Evolutionary conservation across 2,797 vertebrate species (phyloP).

Genomic region (Columba guinea): DNA sequence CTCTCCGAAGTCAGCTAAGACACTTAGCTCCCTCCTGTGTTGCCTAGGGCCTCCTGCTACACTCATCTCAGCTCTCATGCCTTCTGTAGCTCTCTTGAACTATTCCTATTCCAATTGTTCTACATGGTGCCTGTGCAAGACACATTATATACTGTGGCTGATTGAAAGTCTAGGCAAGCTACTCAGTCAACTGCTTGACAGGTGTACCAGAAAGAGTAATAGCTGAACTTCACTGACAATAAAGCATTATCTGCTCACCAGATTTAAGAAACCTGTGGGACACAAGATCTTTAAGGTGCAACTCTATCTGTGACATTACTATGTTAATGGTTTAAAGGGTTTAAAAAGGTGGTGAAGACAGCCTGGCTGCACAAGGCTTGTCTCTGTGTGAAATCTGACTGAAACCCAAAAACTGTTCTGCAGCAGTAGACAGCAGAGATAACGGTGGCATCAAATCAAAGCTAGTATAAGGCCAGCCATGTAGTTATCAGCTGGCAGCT

Average conservation of each 20-base stretch:
- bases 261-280: background rate
- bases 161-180: background rate
- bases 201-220: background rate
- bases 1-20: background rate
- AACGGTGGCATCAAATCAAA: background rate
- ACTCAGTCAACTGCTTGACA: background rate
- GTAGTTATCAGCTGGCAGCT: background rate
- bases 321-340: background rate
- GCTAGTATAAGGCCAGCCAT: background rate
- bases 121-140: background rate
- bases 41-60: background rate
- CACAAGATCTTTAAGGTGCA: background rate
- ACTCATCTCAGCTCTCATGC: background rate
- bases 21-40: background rate
- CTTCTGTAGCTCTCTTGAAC: background rate
- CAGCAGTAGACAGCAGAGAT: background rate
- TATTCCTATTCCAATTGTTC: background rate
- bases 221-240: background rate
- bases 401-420: background rate
- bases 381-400: background rate
- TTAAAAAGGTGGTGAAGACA: background rate
- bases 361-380: background rate
- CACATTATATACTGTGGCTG: background rate
- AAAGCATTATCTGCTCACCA: background rate
- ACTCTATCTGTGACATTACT: background rate